Evolutionary conservation across 2,797 vertebrate genomes (phyloP), one percentile per base, ranked within the genome.

Genomic region (Bovichtus variegatus): DNA sequence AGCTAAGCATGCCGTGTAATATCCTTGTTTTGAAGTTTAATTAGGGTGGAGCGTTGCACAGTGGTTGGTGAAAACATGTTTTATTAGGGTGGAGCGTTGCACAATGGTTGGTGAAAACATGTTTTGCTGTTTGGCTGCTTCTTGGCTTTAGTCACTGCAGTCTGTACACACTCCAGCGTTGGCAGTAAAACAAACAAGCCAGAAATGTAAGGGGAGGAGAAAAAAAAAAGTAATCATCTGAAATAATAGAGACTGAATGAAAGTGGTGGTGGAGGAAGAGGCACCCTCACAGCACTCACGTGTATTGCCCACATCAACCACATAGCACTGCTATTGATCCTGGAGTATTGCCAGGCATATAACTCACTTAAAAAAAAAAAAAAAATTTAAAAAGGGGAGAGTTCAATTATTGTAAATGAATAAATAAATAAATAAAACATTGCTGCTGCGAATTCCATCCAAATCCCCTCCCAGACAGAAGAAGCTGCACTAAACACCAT

Each of bases 241-340:
- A 31, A 59, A 43, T 36, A 16, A 23, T n/a, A 23, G 67, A 59
- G 67, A 21, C 8, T 36, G 41, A 63, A 50, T 74, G 21, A 63
- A 78, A 75, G 59, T 44, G 16, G 36, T 57, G 58, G 27, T 15
- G 34, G 66, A 68, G 44, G 64, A 47, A 59, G 64, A 71, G 19
- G 41, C 66, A 50, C n/a, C 61, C 41, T 75, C 60, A n/a, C 60
- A 78, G 78, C 80, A 76, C 76, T 85, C 64, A 47, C 88, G 78
- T 87, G 70, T 83, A 81, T 86, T 88, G 81, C 88, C 68, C 69
- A 80, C 77, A 79, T 87, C 74, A 65, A 85, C 61, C 86, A 81
- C 25, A 88, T 54, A 62, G 73, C 67, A 36, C 49, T 55, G 34
- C 43, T 81, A 90, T 90, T 54, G 76, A 91, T 85, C 81, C 61